Evolutionary conservation across 2,113 vertebrate species (phyloP), one percentile per base, ranked within the genome.

Genomic region (Zosterops japonicus): DNA sequence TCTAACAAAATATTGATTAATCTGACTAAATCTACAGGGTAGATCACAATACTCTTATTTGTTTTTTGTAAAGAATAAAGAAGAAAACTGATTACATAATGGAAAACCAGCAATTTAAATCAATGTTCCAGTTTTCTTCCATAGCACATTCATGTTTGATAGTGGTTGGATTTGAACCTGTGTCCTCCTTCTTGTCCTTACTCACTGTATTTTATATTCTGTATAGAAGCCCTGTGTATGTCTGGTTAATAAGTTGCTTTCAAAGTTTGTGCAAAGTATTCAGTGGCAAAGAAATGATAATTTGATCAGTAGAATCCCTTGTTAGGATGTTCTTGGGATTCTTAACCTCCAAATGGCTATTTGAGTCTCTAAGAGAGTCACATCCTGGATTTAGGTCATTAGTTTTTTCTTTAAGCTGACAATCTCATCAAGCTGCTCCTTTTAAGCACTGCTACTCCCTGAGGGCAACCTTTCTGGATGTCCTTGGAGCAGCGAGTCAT

Each of bases 351-450:
- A 77, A 49, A 49, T 61, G 60, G 39, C 63, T 92, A 64, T 82
- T 64, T 65, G 67, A 84, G 70, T 81, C 80, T 89, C 63, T 91
- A 75, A 89, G 79, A 69, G 56, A 89, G 90, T 72, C 85, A 63
- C 79, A 69, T 69, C 64, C 81, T 90, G 79, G 84, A 87, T 88
- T 86, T 93, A 70, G 87, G 70, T 94, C 44, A 53, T 94, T 76
- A 93, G 89, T 93, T 96, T 89, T 71, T 76, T 83, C 64, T 59
- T 94, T 79, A 96, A 95, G 69, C 91, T 84, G 94, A 63, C 91
- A 88, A 64, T 86, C 94, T 92, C 77, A 70, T 95, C 87, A 95
- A 89, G n/a, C 35, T 13, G 36, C 84, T 89, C 82, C 80, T 86
- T 84, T 81, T 81, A 94, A 96, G 89, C 55, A 39, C 13, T 78